Conservation (phyloP, 2,797 vertebrate genomes). For the Momotus momota region DNA sequence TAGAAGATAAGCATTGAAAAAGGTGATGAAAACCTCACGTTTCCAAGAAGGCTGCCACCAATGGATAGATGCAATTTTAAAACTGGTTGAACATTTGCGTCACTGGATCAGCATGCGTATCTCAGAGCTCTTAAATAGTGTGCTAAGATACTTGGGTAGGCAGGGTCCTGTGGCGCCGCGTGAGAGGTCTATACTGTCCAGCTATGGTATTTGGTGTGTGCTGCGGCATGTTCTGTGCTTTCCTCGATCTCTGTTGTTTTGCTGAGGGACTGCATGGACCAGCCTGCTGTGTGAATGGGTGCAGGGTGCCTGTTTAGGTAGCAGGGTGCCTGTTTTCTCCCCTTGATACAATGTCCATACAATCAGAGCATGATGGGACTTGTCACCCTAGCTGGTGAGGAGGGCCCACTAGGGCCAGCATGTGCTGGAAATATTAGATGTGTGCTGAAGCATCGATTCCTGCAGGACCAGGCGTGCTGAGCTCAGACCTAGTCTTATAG, state of each 20-base stretch:
- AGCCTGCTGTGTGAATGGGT: background rate
- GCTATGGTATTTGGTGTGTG: background rate
- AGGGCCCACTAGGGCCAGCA: background rate
- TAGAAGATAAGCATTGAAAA: background rate
- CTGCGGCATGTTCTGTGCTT: accelerated
- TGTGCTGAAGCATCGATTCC: accelerated
- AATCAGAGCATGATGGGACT: background rate
- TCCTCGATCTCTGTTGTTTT: accelerated
- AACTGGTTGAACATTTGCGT: background rate
- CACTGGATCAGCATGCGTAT: accelerated
- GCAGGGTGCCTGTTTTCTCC: too few species aligned
- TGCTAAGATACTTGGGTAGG: background rate
- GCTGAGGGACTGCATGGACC: background rate
- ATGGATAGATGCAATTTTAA: background rate
- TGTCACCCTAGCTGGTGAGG: background rate
- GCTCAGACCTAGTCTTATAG: background rate
- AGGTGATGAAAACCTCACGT: accelerated
- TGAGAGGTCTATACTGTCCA: background rate
- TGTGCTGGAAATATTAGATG: background rate
- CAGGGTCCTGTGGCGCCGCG: accelerated
- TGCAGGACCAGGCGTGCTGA: background rate
- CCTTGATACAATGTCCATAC: background rate
- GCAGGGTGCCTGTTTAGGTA: too few species aligned
- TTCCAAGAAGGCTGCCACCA: background rate
- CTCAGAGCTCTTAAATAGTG: background rate